Conservation (phyloP, 2,888 invertebrate genomes). For the Nomada fabriciana region DNA sequence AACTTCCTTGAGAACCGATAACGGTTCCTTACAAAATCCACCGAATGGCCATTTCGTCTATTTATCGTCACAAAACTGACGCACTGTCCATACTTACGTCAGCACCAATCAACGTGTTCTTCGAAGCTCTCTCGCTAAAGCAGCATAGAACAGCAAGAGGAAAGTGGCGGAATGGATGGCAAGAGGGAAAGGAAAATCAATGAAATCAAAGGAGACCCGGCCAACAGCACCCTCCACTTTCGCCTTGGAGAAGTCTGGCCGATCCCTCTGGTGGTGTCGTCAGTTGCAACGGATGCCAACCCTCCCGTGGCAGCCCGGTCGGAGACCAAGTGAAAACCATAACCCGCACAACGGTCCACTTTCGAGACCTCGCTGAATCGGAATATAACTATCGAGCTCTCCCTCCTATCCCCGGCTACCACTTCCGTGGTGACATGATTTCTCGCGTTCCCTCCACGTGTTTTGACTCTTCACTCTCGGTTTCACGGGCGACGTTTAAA, state of each 20-base stretch:
- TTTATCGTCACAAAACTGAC: too few relatives aligned
- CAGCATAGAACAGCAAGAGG: conserved; percentile 17
- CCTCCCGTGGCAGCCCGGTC: conserved; percentile 58
- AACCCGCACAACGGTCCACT: conserved; percentile 82
- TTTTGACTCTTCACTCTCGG: conserved; percentile 43
- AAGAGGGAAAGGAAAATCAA: conserved; percentile 79
- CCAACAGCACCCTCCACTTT: conserved; percentile 45
- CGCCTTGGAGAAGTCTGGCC: conserved; percentile 45
- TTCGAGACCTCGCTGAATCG: conserved; percentile 66
- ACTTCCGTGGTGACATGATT: conserved; percentile 35
- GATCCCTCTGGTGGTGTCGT: conserved; percentile 42
- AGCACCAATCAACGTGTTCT: neutral
- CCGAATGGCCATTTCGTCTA: too few relatives aligned
- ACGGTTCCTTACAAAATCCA: too few relatives aligned
- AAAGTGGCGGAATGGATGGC: conserved; percentile 19
- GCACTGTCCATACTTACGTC: too few relatives aligned
- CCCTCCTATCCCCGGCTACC: conserved; percentile 13
- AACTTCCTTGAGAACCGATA: too few relatives aligned
- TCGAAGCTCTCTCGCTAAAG: conserved; percentile 23
- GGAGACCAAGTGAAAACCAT: conserved; percentile 77
- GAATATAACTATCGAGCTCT: conserved; percentile 48
- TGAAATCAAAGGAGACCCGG: conserved; percentile 73
- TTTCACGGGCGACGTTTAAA: conserved; percentile 38
- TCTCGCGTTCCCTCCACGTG: conserved; percentile 24
- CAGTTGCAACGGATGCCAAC: conserved; percentile 68